These are phyloP conservation scores for Sternarchorhynchus goeldii DNA, from an alignment of 2,797 vertebrate genomes.

Conservation along the genomic window DNA sequence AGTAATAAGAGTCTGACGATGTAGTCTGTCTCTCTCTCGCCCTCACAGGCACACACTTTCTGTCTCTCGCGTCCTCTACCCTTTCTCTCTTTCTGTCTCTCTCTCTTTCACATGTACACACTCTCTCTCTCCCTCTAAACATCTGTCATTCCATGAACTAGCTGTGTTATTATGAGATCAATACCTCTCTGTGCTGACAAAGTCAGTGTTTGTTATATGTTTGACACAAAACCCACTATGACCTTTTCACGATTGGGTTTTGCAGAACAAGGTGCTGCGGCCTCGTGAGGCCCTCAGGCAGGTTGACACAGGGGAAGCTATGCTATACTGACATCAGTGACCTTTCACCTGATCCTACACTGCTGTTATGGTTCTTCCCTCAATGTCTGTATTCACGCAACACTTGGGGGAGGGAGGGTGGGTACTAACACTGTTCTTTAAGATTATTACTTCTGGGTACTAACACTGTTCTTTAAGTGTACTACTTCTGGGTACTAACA, in stretches of 20 bases:
- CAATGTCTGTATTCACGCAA: not conserved
- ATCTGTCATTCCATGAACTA: not conserved
- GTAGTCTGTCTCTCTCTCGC: too few relatives aligned
- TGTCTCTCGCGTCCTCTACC: too few relatives aligned
- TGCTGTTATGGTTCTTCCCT: conserved; percentile 21
- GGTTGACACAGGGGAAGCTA: not conserved
- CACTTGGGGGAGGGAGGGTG: not conserved
- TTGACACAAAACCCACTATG: conserved; percentile 19
- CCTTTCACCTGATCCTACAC: conserved; percentile 38
- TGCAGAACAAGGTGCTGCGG: conserved; percentile 20
- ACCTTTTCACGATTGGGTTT: conserved; percentile 46
- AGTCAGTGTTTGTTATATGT: not conserved
- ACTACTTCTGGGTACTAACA: too few relatives aligned
- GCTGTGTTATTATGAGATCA: conserved; percentile 34
- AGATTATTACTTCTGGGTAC: not conserved
- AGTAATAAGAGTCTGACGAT: not conserved
- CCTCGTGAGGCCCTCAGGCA: not conserved
- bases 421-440: not conserved
- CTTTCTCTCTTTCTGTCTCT: too few relatives aligned
- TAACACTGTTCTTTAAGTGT: too few relatives aligned
- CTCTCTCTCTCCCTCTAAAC: too few relatives aligned
- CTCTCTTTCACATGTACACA: too few relatives aligned
- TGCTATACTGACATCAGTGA: conserved; percentile 38
- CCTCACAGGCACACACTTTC: too few relatives aligned
- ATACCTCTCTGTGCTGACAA: not conserved